phyloP scores from a whole-genome alignment of 2,888 invertebrate genomes.

The Cheilosia urbana region DNA sequence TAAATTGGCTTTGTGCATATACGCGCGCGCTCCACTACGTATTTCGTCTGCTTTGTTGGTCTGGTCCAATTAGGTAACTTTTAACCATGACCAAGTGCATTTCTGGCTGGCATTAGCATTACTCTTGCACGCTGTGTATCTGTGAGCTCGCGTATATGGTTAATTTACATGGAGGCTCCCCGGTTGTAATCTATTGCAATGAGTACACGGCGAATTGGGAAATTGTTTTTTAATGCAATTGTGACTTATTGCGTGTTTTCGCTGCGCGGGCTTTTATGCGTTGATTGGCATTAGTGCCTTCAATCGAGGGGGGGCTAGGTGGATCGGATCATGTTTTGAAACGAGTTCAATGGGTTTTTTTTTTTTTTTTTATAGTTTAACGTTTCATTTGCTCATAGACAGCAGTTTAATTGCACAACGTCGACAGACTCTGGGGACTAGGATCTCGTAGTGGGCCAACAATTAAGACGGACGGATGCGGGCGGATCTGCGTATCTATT shows the following conservation, averaged over 20 bases:
- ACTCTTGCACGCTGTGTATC: background rate
- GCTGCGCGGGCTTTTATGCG: background rate
- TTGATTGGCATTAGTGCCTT: background rate
- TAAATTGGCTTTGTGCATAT: background rate
- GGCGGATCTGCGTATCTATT: no score
- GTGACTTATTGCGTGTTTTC: background rate
- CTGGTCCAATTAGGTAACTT: conserved; percentile 42
- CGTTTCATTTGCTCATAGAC: no score
- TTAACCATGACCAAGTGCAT: conserved; percentile 22
- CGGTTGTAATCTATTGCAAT: background rate
- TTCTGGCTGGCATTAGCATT: conserved; percentile 12
- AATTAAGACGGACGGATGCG: no score
- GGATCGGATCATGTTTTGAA: background rate
- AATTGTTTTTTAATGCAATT: conserved; percentile 6
- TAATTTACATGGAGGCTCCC: background rate
- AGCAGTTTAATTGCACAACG: no score
- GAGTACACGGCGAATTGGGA: background rate
- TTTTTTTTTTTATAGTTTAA: no score
- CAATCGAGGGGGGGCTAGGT: background rate
- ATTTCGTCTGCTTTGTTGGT: background rate
- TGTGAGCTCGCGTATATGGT: background rate
- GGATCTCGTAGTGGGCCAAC: no score
- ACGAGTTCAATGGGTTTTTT: background rate
- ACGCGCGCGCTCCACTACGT: no score
- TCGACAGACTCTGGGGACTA: no score